Base-by-base conservation (phyloP, 2,797 vertebrate genomes). In the Karalla daura region DNA sequence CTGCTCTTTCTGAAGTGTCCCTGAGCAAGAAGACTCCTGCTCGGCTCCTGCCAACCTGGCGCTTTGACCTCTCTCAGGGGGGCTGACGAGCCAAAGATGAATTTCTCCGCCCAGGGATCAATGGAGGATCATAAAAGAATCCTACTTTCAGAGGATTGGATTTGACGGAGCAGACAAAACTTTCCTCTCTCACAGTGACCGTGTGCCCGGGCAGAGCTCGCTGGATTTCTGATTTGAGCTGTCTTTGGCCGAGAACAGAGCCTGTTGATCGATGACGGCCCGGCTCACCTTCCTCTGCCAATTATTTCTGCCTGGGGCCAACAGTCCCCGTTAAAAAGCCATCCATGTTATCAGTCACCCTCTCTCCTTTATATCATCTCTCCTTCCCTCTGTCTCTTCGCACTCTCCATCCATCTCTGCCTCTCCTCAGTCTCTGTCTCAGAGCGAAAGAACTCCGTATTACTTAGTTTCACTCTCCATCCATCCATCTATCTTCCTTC, bases 261-360 rank as follows among this genome's bases (percentile, higher is more conserved):
- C 76, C 78, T 70, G 76, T 75, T 92, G 90, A 92, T 89, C 84
- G 84, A 92, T 90, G 87, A 76, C 10, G 11, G 85, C 82, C 79
- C 80, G 66, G 70, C 81, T 91, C 89, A 92, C 88, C 87, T 90
- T 87, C 86, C 74, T 77, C 67, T 83, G 89, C 86, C 86, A 89
- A 89, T 91, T 87, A 87, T 83, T 83, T 83, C 76, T 81, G 78
- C 86, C 81, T 82, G 20, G 80, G 82, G 80, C 86, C 84, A 87
- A 76, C 10, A 33, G 83, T 80, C 78, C 68, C 87, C 56, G 87
- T 90, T 92, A 88, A 92, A 90, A 88, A 88, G 80, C 83, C 81
- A 86, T 89, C 81, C 83, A 59, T 77, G 87, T 89, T 89, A 91
- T 92, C 88, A 86, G 87, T 91, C 87, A 88, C 73, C 71, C 80